A percentile compares a stretch with the other conserved stretches of the same genome.
These are phyloP conservation scores for Pteruthius melanotis DNA, from an alignment of 2,113 vertebrate species.

Conservation along the genomic window DNA sequence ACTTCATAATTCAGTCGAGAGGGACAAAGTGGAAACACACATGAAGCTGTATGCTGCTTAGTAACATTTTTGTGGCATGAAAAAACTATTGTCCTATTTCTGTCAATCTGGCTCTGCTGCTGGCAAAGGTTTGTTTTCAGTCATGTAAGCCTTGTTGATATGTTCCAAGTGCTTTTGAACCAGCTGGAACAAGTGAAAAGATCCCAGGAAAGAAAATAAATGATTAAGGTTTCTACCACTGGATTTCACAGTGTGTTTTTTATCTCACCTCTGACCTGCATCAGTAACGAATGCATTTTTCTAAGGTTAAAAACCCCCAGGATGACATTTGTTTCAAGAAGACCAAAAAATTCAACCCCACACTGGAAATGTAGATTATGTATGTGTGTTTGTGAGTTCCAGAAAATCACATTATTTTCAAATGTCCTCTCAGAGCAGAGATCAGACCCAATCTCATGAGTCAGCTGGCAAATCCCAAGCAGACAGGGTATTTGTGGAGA, in stretches of 20 bases:
- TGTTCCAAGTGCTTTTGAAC: background rate
- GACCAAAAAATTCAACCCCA: background rate
- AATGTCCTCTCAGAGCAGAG: background rate
- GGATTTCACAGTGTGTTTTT: slow-evolving; percentile 25
- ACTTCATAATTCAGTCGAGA: background rate
- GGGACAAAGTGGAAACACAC: background rate
- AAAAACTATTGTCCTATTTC: slow-evolving; percentile 52
- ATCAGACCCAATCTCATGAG: slow-evolving; percentile 7
- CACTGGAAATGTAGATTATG: background rate
- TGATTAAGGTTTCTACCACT: slow-evolving; percentile 18
- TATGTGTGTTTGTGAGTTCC: background rate
- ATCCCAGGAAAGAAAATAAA: slow-evolving; percentile 25
- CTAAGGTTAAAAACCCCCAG: background rate
- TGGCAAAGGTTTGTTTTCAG: slow-evolving; percentile 10
- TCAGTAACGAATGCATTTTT: background rate
- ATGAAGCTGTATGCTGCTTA: background rate
- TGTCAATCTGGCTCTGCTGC: background rate
- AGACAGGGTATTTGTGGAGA: background rate
- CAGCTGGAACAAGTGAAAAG: slow-evolving; percentile 7
- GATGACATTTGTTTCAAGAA: background rate
- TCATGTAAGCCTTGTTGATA: background rate
- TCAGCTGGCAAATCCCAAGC: background rate
- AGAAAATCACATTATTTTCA: slow-evolving; percentile 10
- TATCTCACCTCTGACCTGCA: background rate
- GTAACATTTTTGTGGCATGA: slow-evolving; percentile 16